These are phyloP conservation scores for Bedellia somnulentella DNA, from an alignment of 2,888 invertebrate species.

Conservation along the genomic window DNA sequence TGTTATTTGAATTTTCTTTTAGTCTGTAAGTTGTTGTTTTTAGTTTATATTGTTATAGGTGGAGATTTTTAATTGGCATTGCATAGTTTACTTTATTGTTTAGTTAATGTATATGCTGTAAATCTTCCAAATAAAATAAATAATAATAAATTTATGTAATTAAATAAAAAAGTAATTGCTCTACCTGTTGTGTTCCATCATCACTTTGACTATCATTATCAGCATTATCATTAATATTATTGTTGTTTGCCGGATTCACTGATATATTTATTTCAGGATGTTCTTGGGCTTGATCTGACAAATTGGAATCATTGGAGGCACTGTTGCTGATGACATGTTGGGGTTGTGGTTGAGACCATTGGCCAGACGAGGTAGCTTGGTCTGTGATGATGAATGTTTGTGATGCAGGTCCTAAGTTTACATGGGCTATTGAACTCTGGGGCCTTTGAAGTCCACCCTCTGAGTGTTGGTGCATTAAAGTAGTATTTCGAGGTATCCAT, in stretches of 20 bases:
- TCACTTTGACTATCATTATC: constrained; percentile 53
- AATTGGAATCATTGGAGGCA: constrained; percentile 30
- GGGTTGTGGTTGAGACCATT: constrained; percentile 17
- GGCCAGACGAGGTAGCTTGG: constrained; percentile 20
- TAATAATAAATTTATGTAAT: constrained; percentile 3
- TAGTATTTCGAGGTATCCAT: constrained; percentile 41
- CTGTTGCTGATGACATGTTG: constrained; percentile 28
- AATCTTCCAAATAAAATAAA: too few relatives aligned
- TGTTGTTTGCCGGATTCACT: constrained; percentile 46
- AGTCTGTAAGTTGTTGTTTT: too few relatives aligned
- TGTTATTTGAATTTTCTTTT: too few relatives aligned
- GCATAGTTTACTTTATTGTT: too few relatives aligned
- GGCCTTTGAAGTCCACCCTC: constrained; percentile 31
- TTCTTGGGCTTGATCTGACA: constrained; percentile 28
- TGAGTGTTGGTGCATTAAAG: constrained; percentile 30
- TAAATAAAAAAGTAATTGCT: neutral
- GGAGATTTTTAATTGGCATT: too few relatives aligned
- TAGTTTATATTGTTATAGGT: too few relatives aligned
- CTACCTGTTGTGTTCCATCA: constrained; percentile 45
- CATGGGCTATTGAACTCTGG: constrained; percentile 44
- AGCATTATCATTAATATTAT: constrained; percentile 43
- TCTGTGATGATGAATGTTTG: constrained; percentile 39
- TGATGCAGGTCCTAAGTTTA: constrained; percentile 28
- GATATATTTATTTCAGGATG: constrained; percentile 39
- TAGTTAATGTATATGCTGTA: too few relatives aligned